These are phyloP conservation scores for Apostichopus japonicus DNA, from an alignment of 35 echinoderm and acorn worm genomes.

Conservation along the genomic window DNA sequence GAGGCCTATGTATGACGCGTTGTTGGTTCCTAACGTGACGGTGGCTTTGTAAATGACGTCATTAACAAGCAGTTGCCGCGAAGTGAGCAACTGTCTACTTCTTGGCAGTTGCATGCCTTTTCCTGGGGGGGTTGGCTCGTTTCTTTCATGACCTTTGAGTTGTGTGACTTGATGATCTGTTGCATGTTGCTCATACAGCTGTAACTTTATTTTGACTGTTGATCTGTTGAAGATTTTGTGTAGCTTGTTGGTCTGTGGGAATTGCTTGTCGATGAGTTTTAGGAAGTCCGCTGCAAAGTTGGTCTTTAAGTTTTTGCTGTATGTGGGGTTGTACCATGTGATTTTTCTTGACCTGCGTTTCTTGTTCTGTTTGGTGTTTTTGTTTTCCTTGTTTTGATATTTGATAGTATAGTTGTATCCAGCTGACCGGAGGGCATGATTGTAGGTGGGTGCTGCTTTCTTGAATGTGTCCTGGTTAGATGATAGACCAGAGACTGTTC, in stretches of 20 bases:
- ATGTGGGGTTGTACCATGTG: conserved; percentile 68
- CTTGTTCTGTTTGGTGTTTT: not conserved
- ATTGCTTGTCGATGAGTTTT: conserved; percentile 31
- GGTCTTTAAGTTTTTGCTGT: conserved; percentile 13
- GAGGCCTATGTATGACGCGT: too few relatives aligned
- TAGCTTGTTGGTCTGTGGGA: conserved; percentile 5
- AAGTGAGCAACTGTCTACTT: too few relatives aligned
- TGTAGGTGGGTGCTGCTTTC: not conserved
- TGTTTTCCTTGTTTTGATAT: not conserved
- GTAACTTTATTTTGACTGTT: conserved; percentile 16
- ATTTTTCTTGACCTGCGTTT: conserved; percentile 12
- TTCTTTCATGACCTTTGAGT: too few relatives aligned
- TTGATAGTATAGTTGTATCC: conserved; percentile 4
- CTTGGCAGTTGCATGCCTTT: too few relatives aligned
- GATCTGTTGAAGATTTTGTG: conserved; percentile 36
- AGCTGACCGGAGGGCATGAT: not conserved
- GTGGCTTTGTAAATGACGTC: too few relatives aligned
- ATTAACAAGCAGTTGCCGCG: too few relatives aligned
- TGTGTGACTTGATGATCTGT: too few relatives aligned
- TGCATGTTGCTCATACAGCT: not conserved
- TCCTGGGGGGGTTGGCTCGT: too few relatives aligned
- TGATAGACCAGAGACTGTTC: not conserved
- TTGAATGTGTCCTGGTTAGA: conserved; percentile 6
- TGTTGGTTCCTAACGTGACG: too few relatives aligned
- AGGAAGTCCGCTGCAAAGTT: conserved; percentile 64